Evolutionary conservation across 2,113 vertebrate genomes (phyloP).

Genomic region (Cricetomys ansorgei): DNA sequence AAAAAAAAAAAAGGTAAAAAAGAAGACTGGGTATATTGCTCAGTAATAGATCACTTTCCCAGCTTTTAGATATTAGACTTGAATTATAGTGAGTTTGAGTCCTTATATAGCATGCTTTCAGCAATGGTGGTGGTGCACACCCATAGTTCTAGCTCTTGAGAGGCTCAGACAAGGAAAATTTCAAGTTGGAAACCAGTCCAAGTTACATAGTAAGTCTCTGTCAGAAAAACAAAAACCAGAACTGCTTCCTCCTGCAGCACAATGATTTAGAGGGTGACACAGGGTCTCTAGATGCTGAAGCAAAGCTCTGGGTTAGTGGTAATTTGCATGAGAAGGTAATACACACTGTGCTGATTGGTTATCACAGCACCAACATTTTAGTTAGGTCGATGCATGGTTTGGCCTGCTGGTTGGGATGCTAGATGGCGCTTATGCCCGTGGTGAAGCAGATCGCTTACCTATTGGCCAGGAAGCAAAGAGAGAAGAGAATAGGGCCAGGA

Average conservation of each 20-base stretch:
- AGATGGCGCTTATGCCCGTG: background rate
- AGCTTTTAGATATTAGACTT: background rate
- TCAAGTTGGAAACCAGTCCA: background rate
- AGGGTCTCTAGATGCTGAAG: background rate
- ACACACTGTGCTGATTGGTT: background rate
- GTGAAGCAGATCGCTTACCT: background rate
- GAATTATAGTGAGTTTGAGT: conserved; percentile 12
- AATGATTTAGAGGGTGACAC: background rate
- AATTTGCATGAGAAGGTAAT: conserved; percentile 57
- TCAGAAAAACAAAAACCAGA: background rate
- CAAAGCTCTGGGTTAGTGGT: conserved; percentile 31
- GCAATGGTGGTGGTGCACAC: background rate
- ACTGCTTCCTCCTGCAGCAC: background rate
- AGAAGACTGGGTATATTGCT: background rate
- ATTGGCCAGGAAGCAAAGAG: background rate
- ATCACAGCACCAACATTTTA: background rate
- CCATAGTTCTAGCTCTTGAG: background rate
- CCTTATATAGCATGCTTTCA: background rate
- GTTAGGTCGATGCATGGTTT: background rate
- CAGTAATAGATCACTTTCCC: background rate
- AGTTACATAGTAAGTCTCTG: background rate
- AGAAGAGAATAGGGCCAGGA: background rate
- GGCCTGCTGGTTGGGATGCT: background rate
- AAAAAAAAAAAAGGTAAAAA: background rate
- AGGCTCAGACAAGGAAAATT: background rate